Percentiles rank a stretch among this genome's conserved stretches.
phyloP scores from a whole-genome alignment of 35 echinoderm and acorn worm species.

The Lytechinus variegatus region DNA sequence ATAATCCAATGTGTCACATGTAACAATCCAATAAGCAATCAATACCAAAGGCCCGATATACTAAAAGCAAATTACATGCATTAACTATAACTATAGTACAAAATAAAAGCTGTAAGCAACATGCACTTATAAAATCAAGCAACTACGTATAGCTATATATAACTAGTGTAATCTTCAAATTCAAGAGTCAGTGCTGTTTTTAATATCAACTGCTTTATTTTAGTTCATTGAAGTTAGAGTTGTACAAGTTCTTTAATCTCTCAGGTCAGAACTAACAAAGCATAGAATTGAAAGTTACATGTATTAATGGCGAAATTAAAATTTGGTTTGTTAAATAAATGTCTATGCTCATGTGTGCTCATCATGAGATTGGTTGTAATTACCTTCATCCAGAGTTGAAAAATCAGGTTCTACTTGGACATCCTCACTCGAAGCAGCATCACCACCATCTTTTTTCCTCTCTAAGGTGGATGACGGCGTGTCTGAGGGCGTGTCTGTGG shows the following conservation, averaged over 20 bases:
- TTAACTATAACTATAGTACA: neutral
- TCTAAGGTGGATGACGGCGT: constrained; percentile 39
- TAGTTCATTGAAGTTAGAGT: neutral
- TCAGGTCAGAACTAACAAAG: neutral
- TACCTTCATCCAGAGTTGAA: neutral
- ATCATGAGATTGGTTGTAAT: neutral
- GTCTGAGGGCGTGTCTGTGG: neutral
- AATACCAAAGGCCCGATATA: neutral
- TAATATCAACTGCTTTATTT: neutral
- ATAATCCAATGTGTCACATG: neutral
- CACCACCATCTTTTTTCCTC: constrained; percentile 45
- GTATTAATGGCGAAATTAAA: neutral
- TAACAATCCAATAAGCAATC: neutral
- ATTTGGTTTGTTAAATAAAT: neutral
- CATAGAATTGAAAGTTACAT: neutral
- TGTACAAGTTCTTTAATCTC: neutral
- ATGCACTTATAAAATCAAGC: neutral
- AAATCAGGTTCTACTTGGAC: neutral
- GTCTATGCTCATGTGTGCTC: neutral
- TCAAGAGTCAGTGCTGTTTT: neutral
- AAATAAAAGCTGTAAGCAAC: neutral
- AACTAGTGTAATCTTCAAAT: neutral
- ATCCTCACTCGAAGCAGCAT: neutral
- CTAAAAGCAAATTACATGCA: neutral
- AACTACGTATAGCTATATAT: neutral